A percentile compares a stretch with the other conserved stretches of the same genome.
Evolutionary conservation across 2,797 vertebrate genomes (phyloP).

Genomic region (Microctenopoma steveboyesi): DNA sequence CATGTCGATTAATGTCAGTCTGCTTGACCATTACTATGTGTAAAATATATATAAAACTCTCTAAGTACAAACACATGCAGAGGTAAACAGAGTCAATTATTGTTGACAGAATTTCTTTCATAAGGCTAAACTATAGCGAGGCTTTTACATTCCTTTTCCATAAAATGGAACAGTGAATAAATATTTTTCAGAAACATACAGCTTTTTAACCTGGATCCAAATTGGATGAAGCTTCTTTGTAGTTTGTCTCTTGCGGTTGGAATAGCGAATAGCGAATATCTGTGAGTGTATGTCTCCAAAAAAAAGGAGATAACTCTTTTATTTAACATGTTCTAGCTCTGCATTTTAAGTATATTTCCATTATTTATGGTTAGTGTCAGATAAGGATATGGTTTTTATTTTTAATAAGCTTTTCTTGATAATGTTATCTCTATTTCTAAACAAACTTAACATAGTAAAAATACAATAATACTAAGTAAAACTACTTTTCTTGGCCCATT

Average conservation of each 20-base stretch:
- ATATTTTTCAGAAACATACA: not conserved
- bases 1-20: constrained; percentile 55
- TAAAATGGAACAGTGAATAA: constrained; percentile 6
- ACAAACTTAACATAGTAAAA: not conserved
- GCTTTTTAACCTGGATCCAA: constrained; percentile 3
- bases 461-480: too few species aligned
- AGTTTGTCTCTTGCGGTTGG: constrained; percentile 3
- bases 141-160: not conserved
- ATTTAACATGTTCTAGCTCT: constrained; percentile 12
- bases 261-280: not conserved
- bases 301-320: constrained; percentile 15
- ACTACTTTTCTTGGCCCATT: not conserved
- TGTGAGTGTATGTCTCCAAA: not conserved
- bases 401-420: constrained; percentile 5
- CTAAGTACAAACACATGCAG: constrained; percentile 6
- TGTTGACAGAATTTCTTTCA: constrained; percentile 22
- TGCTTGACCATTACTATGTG: constrained; percentile 29
- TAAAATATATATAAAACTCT: not conserved
- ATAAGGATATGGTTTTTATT: constrained; percentile 1
- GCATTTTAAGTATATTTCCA: constrained; percentile 3
- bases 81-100: constrained; percentile 28
- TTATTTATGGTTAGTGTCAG: constrained; percentile 15
- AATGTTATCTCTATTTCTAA: not conserved
- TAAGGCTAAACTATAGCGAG: not conserved
- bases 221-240: not conserved